phyloP scores from a whole-genome alignment of 2,888 invertebrate genomes.

The Chirona hameri region DNA sequence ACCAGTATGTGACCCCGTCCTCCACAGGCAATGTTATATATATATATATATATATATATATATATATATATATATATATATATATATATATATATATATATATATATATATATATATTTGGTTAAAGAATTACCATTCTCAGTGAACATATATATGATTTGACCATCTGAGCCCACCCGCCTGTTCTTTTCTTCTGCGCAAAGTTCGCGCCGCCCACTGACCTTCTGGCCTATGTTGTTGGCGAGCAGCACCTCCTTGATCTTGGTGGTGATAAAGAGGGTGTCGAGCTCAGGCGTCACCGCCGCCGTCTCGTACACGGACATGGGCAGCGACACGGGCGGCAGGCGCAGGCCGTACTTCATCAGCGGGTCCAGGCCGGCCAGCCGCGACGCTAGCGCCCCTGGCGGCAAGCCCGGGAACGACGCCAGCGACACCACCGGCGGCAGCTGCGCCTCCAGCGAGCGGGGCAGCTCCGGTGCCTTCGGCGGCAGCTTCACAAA shows the following conservation, averaged over 20 bases:
- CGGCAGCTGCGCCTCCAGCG: slow-evolving; percentile 40
- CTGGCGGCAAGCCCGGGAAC: slow-evolving; percentile 40
- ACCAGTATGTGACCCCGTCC: no score
- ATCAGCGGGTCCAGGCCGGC: slow-evolving; percentile 44
- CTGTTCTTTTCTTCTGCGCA: no score
- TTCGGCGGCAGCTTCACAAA: slow-evolving; percentile 38
- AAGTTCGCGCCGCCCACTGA: no score
- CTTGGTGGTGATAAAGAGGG: slow-evolving; percentile 91
- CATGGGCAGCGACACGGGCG: slow-evolving; percentile 10
- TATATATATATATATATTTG: no score
- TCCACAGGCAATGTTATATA: no score
- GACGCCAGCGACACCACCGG: slow-evolving; percentile 40
- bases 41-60: no score
- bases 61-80: no score
- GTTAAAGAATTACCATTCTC: no score
- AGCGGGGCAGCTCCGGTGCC: slow-evolving; percentile 38
- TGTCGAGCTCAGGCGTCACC: slow-evolving; percentile 91
- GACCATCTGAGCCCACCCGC: no score
- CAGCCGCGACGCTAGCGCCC: slow-evolving; percentile 41
- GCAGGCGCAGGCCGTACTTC: slow-evolving; percentile 29
- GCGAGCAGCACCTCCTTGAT: slow-evolving; percentile 95
- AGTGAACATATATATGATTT: no score
- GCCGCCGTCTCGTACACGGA: slow-evolving; percentile 98
- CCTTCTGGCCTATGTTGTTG: slow-evolving; percentile 96
- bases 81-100: no score